These are phyloP conservation scores for Lepilemur septentrionalis DNA, from an alignment of 2,797 vertebrate species.

Conservation along the genomic window DNA sequence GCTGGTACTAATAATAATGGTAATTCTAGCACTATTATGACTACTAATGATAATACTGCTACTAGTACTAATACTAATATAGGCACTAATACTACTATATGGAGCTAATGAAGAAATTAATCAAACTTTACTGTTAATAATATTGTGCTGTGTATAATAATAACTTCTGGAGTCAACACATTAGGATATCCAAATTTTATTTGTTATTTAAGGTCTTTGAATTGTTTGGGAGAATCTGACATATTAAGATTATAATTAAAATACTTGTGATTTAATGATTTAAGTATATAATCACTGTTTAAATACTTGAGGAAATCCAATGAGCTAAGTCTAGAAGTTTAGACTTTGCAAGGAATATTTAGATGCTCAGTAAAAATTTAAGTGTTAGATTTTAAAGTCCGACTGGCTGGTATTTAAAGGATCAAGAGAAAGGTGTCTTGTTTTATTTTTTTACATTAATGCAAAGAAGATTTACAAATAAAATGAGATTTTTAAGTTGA, in stretches of 20 bases:
- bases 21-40: background rate
- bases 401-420: background rate
- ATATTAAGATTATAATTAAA: constrained; percentile 10
- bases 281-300: background rate
- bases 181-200: background rate
- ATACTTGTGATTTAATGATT: background rate
- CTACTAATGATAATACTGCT: background rate
- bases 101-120: background rate
- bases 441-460: background rate
- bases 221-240: background rate
- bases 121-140: background rate
- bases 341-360: background rate
- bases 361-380: background rate
- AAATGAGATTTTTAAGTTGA: background rate
- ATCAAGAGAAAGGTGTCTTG: background rate
- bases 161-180: background rate
- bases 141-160: background rate
- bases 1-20: background rate
- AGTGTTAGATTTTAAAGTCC: background rate
- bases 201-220: constrained; percentile 17
- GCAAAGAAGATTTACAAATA: background rate
- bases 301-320: background rate
- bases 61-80: background rate
- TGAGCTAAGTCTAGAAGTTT: background rate
- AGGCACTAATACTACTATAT: background rate